Evolutionary conservation across 2,113 vertebrate genomes (phyloP).

Genomic region (Oreochromis tanganicae): DNA sequence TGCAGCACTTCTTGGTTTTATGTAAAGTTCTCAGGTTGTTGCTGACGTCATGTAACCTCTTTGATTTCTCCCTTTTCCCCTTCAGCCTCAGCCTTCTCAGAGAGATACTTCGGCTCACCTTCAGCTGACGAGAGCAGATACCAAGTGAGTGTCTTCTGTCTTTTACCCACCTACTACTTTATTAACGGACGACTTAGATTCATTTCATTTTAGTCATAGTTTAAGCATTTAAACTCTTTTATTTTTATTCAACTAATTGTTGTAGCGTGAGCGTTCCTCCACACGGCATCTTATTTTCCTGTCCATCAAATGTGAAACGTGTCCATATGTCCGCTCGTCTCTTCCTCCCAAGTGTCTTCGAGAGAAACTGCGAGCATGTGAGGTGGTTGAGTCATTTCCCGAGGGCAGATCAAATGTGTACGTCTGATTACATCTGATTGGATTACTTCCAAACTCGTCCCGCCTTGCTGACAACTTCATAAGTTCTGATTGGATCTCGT

Average conservation of each 20-base stretch:
- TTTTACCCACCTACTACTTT: background rate
- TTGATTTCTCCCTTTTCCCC: background rate
- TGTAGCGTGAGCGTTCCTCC: background rate
- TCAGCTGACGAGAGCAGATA: constrained; percentile 83
- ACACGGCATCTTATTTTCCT: background rate
- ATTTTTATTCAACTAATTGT: background rate
- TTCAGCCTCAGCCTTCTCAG: constrained; percentile 59
- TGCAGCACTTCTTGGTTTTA: background rate
- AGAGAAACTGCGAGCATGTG: background rate
- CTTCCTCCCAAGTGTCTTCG: background rate
- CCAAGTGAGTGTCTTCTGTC: constrained; percentile 70
- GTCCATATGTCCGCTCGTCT: background rate
- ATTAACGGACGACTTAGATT: background rate
- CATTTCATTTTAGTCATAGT: background rate
- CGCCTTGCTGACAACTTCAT: background rate
- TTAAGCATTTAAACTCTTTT: background rate
- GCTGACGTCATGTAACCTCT: background rate
- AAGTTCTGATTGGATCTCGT: background rate
- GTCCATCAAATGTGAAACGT: background rate
- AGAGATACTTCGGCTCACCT: constrained; percentile 86
- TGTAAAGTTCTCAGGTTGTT: background rate
- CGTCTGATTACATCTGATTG: background rate
- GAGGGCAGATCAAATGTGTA: background rate
- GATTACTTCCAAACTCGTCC: background rate
- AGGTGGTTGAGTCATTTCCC: background rate